phyloP scores from a whole-genome alignment of 92 coral and sea anemone genomes.

The Siderastrea radians region DNA sequence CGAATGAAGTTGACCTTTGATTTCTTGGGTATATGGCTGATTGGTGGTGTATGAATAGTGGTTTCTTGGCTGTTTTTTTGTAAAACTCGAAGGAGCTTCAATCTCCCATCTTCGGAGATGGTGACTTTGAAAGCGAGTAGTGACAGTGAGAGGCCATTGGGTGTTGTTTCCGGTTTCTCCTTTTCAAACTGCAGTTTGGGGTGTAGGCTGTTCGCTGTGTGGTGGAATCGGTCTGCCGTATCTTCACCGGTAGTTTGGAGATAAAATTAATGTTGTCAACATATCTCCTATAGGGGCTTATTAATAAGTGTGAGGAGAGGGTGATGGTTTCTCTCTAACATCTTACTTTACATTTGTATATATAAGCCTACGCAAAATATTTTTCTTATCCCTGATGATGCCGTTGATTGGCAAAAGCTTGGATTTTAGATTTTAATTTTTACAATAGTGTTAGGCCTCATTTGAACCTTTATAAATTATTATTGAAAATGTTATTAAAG shows the following conservation, averaged over 20 bases:
- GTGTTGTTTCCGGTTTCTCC: conserved; percentile 40
- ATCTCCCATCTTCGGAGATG: conserved; percentile 37
- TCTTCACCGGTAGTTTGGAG: conserved; percentile 41
- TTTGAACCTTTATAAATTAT: no score
- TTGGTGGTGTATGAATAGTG: conserved; percentile 14
- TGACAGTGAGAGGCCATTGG: conserved; percentile 42
- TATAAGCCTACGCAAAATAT: no score
- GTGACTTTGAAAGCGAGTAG: conserved; percentile 14
- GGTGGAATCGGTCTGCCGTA: conserved; percentile 45
- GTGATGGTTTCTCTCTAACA: conserved; percentile 32
- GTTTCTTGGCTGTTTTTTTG: conserved; percentile 61
- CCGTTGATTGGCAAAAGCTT: no score
- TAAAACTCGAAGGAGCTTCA: conserved; percentile 53
- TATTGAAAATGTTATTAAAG: no score
- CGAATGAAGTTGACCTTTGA: no score
- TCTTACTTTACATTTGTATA: no score
- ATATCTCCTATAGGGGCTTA: conserved; percentile 44
- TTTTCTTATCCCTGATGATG: no score
- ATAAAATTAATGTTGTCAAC: conserved; percentile 55
- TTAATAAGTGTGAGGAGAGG: conserved; percentile 33
- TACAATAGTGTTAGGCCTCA: no score
- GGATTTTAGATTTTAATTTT: no score
- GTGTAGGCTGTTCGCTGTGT: conserved; percentile 19
- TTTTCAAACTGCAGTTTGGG: conserved; percentile 45
- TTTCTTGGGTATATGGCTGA: no score